Conservation (phyloP, 2,888 invertebrate genomes). For the Apotomis betuletana region DNA sequence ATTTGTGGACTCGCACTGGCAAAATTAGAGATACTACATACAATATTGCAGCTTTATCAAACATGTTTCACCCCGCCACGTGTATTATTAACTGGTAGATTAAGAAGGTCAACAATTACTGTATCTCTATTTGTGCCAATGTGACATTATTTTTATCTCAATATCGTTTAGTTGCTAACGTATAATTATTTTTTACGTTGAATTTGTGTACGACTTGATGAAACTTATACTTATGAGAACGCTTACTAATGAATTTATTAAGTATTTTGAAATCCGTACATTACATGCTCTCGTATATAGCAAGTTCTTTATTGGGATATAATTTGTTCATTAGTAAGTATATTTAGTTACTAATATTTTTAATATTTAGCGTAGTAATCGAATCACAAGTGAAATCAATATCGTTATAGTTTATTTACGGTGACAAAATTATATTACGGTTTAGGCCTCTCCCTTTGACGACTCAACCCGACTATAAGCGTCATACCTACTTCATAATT, state of each 20-base stretch:
- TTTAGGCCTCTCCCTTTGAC: conserved; percentile 12
- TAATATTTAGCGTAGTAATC: conserved; percentile 34
- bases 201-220: conserved; percentile 30
- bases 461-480: background rate
- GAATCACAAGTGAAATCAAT: conserved; percentile 40
- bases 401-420: conserved; percentile 38
- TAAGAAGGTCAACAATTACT: conserved; percentile 34
- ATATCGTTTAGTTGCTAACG: conserved; percentile 39
- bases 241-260: conserved; percentile 34
- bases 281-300: conserved; percentile 7
- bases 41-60: conserved; percentile 31
- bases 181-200: conserved; percentile 39
- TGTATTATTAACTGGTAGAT: conserved; percentile 20
- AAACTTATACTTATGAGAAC: conserved; percentile 36
- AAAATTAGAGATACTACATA: conserved; percentile 36
- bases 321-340: conserved; percentile 37
- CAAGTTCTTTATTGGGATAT: conserved; percentile 20
- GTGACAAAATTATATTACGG: conserved; percentile 26
- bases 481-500: no score
- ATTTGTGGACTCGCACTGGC: conserved; percentile 32
- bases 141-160: conserved; percentile 40
- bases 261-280: conserved; percentile 10
- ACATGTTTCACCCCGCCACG: background rate
- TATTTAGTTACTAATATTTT: conserved; percentile 40
- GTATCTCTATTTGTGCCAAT: conserved; percentile 40